Conservation (phyloP, 53 echinoderm and acorn worm species). For the Astropecten irregularis region DNA sequence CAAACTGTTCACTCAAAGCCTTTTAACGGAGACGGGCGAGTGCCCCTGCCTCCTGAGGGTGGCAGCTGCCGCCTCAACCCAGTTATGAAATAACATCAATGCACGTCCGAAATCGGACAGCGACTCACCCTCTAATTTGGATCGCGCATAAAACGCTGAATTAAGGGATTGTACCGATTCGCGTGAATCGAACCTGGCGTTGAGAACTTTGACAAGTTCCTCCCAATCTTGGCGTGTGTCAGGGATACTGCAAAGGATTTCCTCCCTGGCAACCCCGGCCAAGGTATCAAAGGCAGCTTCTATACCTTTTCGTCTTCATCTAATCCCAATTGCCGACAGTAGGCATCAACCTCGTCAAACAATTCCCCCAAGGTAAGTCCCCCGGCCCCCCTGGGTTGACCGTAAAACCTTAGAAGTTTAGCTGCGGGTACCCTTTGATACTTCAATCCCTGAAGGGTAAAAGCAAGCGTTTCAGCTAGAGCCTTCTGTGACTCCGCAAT, state of each 20-base stretch:
- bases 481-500: too few relatives aligned
- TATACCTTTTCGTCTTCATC: too few relatives aligned
- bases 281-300: too few relatives aligned
- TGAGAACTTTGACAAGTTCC: not conserved
- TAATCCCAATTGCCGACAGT: too few relatives aligned
- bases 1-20: not conserved
- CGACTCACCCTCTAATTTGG: slow-evolving; percentile 5
- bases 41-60: not conserved
- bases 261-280: not conserved
- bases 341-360: too few relatives aligned
- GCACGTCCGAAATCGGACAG: not conserved
- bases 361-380: too few relatives aligned
- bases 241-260: not conserved
- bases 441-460: too few relatives aligned
- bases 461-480: too few relatives aligned
- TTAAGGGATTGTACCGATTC: slow-evolving; percentile 11
- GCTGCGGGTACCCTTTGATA: too few relatives aligned
- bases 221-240: not conserved
- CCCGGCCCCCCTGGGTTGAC: too few relatives aligned
- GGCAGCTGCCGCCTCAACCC: not conserved
- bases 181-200: not conserved
- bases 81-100: not conserved
- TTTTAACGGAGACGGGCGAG: not conserved
- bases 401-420: too few relatives aligned
- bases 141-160: too few relatives aligned